These are phyloP conservation scores for Wiebesia pumilae DNA, from an alignment of 1,140 invertebrate species.

Conservation along the genomic window DNA sequence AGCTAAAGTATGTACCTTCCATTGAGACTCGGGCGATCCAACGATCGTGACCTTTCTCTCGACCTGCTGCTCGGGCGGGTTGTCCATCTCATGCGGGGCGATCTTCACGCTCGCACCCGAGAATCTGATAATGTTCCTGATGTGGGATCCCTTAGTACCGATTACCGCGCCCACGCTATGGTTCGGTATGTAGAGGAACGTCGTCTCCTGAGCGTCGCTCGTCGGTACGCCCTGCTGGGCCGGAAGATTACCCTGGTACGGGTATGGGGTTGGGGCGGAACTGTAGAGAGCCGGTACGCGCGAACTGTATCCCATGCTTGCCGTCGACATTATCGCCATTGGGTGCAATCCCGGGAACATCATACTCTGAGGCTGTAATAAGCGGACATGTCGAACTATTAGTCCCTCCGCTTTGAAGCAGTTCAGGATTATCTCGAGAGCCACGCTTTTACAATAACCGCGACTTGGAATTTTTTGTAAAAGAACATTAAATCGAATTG, in stretches of 20 bases:
- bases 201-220: conserved; percentile 86
- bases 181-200: conserved; percentile 96
- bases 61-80: conserved; percentile 81
- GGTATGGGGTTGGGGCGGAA: conserved; percentile 76
- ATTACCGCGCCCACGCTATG: conserved; percentile 98
- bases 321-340: conserved; percentile 97
- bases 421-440: no score
- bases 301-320: conserved; percentile 81
- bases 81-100: conserved; percentile 88
- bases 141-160: conserved; percentile 96
- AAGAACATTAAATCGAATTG: no score
- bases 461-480: no score
- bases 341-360: conserved; percentile 97
- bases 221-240: conserved; percentile 71
- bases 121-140: conserved; percentile 96
- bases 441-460: no score
- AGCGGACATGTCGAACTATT: conserved; percentile 51
- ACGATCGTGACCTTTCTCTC: conserved; percentile 97
- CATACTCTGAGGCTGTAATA: conserved; percentile 90
- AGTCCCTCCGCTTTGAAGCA: not conserved
- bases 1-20: conserved; percentile 82
- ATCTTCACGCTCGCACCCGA: conserved; percentile 96
- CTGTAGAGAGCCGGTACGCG: conserved; percentile 76
- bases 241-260: conserved; percentile 69
- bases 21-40: conserved; percentile 95